Base-by-base conservation (phyloP, 2,888 invertebrate species). In the Laspeyria flexula region DNA sequence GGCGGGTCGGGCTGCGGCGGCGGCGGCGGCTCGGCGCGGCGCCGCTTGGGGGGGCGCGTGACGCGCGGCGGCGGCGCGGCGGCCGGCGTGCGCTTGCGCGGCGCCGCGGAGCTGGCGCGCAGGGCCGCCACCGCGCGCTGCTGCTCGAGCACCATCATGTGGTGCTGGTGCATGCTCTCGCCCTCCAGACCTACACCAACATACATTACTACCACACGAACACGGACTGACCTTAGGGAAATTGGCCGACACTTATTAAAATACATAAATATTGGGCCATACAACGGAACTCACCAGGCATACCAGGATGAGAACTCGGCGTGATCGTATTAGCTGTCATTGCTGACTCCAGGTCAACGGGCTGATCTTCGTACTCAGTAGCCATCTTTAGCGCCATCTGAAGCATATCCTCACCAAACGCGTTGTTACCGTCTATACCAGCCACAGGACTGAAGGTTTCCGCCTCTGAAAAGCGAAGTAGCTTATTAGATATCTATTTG, bases 371-470 rank as follows among this genome's bases (percentile, higher is more conserved):
- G 60, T 97, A 94, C 73, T 97, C 97, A 5, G 96, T 96, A 55
- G 96, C 96, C 96, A 96, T 96, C 85, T 97, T 96, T 0, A 97
- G 83, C 1, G 97, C 97, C 95, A 97, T 96, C 85, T 97, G 96
- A 1, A 97, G 86, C 93, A 97, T 96, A 75, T 97, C 96, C 60
- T 97, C 97, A 5, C 96, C 96, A 70, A 96, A 97, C 0, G 96
- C 94, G 55, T 90, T 90, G 65, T 90, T 88, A 0, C 94, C 91
- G 60, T 94, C 95, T 47, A 93, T 94, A 0, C 92, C 93, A 0
- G 91, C 92, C 70, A 95, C 94, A 0, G 95, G 93, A 81, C 95
- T 94, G 86, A 94, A 93, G 69, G 93, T 77, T 75, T 94, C 93
- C 3, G 51, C 23, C 48, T 93, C 94, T 71, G 76, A 53, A 60